Evolutionary conservation across 2,797 vertebrate genomes (phyloP).

Genomic region (Kryptolebias ocellatus): DNA sequence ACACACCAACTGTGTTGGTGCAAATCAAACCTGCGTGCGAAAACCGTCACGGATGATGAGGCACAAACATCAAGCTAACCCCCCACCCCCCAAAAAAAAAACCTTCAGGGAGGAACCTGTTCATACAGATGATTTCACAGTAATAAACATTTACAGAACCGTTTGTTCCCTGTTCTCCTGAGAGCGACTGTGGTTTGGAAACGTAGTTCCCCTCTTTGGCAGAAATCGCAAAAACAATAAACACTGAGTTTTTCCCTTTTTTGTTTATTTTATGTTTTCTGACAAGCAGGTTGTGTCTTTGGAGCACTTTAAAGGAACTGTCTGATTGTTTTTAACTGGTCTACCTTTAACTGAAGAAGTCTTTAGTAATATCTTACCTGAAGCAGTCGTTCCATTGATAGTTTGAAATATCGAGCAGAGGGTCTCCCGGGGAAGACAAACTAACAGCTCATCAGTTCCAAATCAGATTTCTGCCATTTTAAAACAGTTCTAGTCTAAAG

Average conservation of each 20-base stretch:
- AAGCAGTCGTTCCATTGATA: too few relatives aligned
- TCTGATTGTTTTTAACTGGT: too few relatives aligned
- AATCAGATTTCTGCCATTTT: too few relatives aligned
- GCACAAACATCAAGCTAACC: slow-evolving; percentile 26
- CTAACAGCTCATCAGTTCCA: too few relatives aligned
- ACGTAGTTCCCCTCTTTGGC: background rate
- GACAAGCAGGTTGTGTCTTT: background rate
- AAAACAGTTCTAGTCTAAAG: too few relatives aligned
- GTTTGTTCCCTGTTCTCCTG: slow-evolving; percentile 1
- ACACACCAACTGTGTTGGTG: slow-evolving; percentile 4
- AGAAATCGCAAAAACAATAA: background rate
- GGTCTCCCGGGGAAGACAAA: too few relatives aligned
- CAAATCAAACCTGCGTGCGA: slow-evolving; percentile 11
- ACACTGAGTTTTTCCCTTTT: background rate
- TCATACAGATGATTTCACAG: slow-evolving; percentile 12
- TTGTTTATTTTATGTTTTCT: background rate
- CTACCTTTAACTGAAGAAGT: too few relatives aligned
- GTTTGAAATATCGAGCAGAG: too few relatives aligned
- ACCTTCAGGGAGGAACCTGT: slow-evolving; percentile 11
- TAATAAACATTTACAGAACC: slow-evolving; percentile 7
- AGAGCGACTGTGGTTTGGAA: background rate
- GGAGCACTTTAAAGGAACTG: background rate
- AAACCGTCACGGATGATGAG: slow-evolving; percentile 26
- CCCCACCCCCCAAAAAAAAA: background rate
- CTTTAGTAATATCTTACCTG: too few relatives aligned